phyloP scores from a whole-genome alignment of 2,797 vertebrate species.

The Halcyon chelicuti region DNA sequence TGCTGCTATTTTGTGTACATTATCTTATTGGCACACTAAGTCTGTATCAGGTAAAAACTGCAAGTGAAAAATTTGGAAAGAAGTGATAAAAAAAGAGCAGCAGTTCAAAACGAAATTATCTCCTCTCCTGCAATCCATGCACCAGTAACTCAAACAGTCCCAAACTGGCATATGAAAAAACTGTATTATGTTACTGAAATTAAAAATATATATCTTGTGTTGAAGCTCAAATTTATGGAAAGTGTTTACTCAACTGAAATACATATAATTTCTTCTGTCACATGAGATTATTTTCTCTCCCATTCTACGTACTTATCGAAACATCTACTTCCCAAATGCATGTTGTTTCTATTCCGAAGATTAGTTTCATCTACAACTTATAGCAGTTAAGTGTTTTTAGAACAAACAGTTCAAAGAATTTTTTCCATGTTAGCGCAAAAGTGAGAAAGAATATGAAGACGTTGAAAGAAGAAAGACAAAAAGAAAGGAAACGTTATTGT shows the following conservation, averaged over 20 bases:
- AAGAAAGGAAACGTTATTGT: conserved; percentile 63
- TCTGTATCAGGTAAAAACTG: conserved; percentile 2
- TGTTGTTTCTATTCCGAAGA: conserved; percentile 49
- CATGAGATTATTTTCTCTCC: background rate
- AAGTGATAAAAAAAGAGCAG: background rate
- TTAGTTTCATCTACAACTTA: conserved; percentile 61
- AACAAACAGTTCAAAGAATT: conserved; percentile 57
- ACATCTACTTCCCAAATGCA: conserved; percentile 15
- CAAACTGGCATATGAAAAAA: background rate
- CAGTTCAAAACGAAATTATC: conserved; percentile 24
- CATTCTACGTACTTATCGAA: background rate
- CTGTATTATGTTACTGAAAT: conserved; percentile 16
- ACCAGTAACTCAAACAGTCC: conserved; percentile 21
- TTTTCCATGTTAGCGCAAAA: conserved; percentile 58
- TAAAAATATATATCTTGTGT: conserved; percentile 6
- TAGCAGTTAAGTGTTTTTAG: conserved; percentile 56
- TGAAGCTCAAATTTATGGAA: background rate
- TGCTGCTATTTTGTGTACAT: conserved; percentile 17
- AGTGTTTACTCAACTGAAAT: conserved; percentile 14
- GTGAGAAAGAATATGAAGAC: background rate
- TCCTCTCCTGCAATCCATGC: background rate
- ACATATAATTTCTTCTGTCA: background rate
- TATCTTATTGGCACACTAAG: conserved; percentile 22
- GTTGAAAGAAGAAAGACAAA: background rate
- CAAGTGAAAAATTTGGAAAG: conserved; percentile 26